Evolutionary conservation across 2,797 vertebrate genomes (phyloP), one percentile per base, ranked within the genome.

Genomic region (Sebastes reedi): DNA sequence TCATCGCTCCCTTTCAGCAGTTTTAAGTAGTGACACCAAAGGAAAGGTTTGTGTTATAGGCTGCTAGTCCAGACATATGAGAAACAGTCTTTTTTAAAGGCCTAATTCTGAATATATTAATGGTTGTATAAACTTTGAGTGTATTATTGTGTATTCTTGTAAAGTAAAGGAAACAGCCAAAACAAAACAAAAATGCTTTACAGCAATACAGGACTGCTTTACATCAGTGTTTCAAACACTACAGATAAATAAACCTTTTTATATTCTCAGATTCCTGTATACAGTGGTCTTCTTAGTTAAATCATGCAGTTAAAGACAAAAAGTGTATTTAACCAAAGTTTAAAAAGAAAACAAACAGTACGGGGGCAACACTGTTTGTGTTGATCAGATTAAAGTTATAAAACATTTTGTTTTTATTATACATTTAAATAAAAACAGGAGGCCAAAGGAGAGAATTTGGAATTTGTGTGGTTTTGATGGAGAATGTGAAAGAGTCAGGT

Each of bases 401-500:
- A 16, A 52, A 20, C 1, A 18, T 16, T 42, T 16, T 24, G 24
- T 25, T 42, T 7, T 29, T 52, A 4, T 22, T 60, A 22, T 13
- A 8, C 1, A 3, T 16, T 68, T 52, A 32, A 54, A 68, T 20
- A 16, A 54, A 6, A 60, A 16, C 13, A 56, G 7, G 42, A 66
- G 20, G 12, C 36, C 32, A 62, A 60, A 58, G 16, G 16, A 11
- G 18, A 73, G 25, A 62, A 9, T 10, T 55, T 39, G 7, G 9
- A 64, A 62, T 74, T 59, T 34, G 20, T 36, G 30, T 20, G 12
- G n/a, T 61, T 55, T 75, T 76, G 27, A 75, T 54, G 67, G 50
- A 73, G 67, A 85, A 77, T 67, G 81, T 88, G 67, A 84, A 58
- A 36, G 67, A 39, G 34, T 79, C 22, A 25, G 50, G 8, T 67